Evolutionary conservation across 2,797 vertebrate species (phyloP).

Genomic region (Anguilla megastoma): DNA sequence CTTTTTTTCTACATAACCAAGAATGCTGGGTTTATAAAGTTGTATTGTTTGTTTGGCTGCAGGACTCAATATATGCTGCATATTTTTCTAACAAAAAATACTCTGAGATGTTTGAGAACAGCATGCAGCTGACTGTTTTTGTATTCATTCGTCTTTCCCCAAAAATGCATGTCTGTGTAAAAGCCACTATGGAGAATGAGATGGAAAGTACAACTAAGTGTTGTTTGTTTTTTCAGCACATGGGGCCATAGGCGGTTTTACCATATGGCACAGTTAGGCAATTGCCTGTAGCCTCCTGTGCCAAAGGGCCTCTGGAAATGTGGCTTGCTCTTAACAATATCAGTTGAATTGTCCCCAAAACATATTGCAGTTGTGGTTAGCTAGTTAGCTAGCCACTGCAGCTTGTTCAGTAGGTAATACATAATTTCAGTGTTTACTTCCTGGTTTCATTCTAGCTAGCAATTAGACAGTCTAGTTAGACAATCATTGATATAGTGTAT

Average conservation of each 20-base stretch:
- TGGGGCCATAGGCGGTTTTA: conserved; percentile 39
- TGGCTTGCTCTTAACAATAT: no score
- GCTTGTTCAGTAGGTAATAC: no score
- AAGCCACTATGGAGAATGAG: conserved; percentile 46
- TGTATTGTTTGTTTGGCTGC: conserved; percentile 37
- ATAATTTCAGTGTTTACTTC: no score
- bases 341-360: no score
- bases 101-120: conserved; percentile 35
- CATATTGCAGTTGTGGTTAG: no score
- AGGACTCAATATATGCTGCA: conserved; percentile 37
- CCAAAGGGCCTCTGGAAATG: no score
- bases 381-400: no score
- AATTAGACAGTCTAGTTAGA: no score
- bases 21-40: conserved; percentile 40
- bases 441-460: no score
- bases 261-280: conserved; percentile 36
- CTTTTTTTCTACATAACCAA: neutral
- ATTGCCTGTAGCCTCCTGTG: no score
- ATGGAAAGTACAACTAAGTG: conserved; percentile 49
- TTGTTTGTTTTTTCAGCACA: conserved; percentile 54
- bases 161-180: conserved; percentile 33
- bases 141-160: conserved; percentile 31
- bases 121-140: conserved; percentile 46
- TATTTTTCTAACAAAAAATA: neutral
- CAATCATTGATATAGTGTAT: no score